phyloP scores from a whole-genome alignment of 2,797 vertebrate species.

The Delichon dasypus region DNA sequence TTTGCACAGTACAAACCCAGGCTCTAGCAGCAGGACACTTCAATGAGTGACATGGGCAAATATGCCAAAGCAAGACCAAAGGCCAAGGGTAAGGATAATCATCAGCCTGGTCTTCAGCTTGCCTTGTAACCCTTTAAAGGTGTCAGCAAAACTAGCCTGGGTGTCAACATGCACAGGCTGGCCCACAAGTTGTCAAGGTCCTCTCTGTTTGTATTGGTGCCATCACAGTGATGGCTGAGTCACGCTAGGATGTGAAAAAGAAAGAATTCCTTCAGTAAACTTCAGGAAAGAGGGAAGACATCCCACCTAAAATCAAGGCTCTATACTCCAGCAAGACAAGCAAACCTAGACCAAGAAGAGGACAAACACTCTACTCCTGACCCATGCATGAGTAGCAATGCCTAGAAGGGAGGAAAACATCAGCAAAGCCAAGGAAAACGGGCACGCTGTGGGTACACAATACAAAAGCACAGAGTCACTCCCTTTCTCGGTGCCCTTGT shows the following conservation, averaged over 20 bases:
- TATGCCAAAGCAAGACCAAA: background rate
- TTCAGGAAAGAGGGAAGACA: background rate
- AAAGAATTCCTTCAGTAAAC: background rate
- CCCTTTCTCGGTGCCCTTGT: background rate
- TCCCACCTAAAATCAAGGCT: background rate
- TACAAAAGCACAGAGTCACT: background rate
- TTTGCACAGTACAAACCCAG: background rate
- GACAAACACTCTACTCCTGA: background rate
- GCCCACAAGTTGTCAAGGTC: background rate
- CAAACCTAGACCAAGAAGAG: rapidly evolving
- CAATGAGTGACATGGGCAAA: background rate
- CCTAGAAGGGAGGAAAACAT: background rate
- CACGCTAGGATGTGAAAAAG: background rate
- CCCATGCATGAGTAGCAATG: background rate
- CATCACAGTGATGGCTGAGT: background rate
- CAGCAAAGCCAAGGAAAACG: conserved; percentile 19
- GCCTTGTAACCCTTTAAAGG: background rate
- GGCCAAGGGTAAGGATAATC: background rate
- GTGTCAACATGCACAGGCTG: background rate
- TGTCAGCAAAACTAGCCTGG: background rate
- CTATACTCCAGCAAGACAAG: background rate
- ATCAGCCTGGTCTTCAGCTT: background rate
- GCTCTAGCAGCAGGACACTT: background rate
- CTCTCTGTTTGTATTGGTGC: background rate
- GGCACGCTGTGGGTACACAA: background rate